Evolutionary conservation across 35 echinoderm and acorn worm genomes (phyloP), one percentile per base, ranked within the genome.

Genomic region (Apostichopus californicus): DNA sequence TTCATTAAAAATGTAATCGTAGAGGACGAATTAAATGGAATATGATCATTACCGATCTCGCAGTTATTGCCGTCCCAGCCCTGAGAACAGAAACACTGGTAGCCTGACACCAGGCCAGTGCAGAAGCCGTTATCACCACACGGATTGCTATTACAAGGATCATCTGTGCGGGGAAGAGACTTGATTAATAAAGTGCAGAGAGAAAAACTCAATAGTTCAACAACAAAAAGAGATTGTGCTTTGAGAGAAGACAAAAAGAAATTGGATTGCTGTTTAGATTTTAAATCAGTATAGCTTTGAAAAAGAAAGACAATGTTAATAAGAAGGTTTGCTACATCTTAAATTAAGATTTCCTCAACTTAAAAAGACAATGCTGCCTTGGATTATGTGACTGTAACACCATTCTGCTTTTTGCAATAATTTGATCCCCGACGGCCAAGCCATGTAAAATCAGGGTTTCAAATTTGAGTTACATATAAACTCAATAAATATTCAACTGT

Each of bases 11-110:
- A n/a, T n/a, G n/a, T n/a, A n/a, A n/a, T n/a, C n/a, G n/a, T 18
- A 80, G 8, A 79, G 54, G 60, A 55, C 6, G n/a, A 66, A 73
- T 14, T 10, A 85, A 13, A 54, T 23, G 21, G 55, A 58, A 79
- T 46, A 46, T 3, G 34, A 3, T 15, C 26, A 78, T 78, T 96
- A 96, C 95, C 93, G 89, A 90, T 90, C 22, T 94, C 86, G 79
- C 95, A 96, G 15, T 79, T 92, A 46, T 54, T 5, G 18, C 96
- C 96, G 89, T 93, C 92, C 94, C 92, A 98, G 22, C 96, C 96
- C 55, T 52, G 9, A 54, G 57, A 66, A 92, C 96, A 98, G 52
- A 87, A 77, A 58, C 96, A 98, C 70, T 83, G 87, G 65, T 84
- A 98, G 18, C 75, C 93, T 18, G 92, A 84, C 5, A 77, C 52